Conservation (phyloP, 2,797 vertebrate species). For the Serranus cabrilla region DNA sequence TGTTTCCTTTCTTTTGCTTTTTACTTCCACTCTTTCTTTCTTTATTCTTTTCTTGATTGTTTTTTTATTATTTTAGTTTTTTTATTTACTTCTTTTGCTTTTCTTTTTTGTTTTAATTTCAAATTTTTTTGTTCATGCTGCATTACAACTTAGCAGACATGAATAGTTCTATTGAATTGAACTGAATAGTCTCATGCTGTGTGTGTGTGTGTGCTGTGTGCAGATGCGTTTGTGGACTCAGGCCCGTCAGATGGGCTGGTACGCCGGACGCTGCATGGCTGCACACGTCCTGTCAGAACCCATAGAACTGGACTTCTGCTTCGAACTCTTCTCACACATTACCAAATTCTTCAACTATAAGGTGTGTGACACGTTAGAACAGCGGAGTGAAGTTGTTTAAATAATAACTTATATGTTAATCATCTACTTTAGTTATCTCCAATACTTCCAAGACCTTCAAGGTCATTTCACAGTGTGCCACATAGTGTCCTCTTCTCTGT, state of each 20-base stretch:
- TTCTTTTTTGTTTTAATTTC: no score
- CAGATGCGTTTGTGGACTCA: constrained; percentile 99
- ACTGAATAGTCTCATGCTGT: neutral
- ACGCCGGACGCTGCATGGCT: constrained; percentile 92
- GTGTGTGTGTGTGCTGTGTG: neutral
- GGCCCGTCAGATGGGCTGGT: constrained; percentile 97
- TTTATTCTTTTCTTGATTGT: no score
- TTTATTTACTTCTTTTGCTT: no score
- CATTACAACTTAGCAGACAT: no score
- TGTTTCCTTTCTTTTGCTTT: no score
- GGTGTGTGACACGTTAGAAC: constrained; percentile 74
- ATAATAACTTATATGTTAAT: constrained; percentile 35
- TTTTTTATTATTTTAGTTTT: no score
- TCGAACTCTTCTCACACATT: constrained; percentile 97
- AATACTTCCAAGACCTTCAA: constrained; percentile 3
- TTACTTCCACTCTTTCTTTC: no score
- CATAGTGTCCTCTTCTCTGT: neutral
- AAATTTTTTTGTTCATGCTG: no score
- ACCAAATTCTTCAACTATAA: constrained; percentile 98
- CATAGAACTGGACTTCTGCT: constrained; percentile 95
- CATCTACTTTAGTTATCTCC: constrained; percentile 26
- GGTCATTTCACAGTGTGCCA: constrained; percentile 1
- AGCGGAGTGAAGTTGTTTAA: neutral
- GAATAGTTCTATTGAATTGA: no score
- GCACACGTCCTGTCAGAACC: constrained; percentile 84